phyloP scores from a whole-genome alignment of 2,113 vertebrate genomes.

The Lamprologus callipterus region DNA sequence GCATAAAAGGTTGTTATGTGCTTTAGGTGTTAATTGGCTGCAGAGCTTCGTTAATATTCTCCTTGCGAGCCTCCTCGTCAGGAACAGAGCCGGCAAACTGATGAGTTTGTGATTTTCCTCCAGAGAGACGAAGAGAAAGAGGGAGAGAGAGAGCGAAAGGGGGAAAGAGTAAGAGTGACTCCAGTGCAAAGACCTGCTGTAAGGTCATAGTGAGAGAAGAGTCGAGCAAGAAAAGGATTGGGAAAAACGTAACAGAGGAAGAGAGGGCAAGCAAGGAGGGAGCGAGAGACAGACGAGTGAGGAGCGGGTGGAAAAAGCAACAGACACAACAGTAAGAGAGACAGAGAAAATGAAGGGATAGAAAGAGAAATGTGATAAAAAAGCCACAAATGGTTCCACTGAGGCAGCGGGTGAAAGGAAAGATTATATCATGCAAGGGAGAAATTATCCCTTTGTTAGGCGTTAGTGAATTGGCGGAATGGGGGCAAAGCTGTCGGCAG shows the following conservation, averaged over 20 bases:
- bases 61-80: constrained; percentile 64
- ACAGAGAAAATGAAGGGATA: background rate
- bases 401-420: constrained; percentile 57
- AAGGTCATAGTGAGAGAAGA: constrained; percentile 59
- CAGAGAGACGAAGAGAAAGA: constrained; percentile 18
- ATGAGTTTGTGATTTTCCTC: constrained; percentile 75
- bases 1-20: constrained; percentile 73
- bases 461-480: constrained; percentile 51
- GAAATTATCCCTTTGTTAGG: constrained; percentile 63
- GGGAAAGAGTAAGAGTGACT: constrained; percentile 45
- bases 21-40: constrained; percentile 76
- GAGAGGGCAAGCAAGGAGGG: background rate
- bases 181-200: constrained; percentile 53
- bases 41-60: constrained; percentile 75
- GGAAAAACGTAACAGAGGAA: background rate
- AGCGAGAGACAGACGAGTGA: background rate
- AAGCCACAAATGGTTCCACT: constrained; percentile 62
- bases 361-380: constrained; percentile 51
- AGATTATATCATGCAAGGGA: constrained; percentile 66
- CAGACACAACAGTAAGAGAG: background rate
- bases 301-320: constrained; percentile 5
- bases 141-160: constrained; percentile 5
- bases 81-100: constrained; percentile 71
- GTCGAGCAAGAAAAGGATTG: constrained; percentile 14
- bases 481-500: constrained; percentile 30